Conservation (phyloP, 2,888 invertebrate species). For the Eubasilissa splendida region DNA sequence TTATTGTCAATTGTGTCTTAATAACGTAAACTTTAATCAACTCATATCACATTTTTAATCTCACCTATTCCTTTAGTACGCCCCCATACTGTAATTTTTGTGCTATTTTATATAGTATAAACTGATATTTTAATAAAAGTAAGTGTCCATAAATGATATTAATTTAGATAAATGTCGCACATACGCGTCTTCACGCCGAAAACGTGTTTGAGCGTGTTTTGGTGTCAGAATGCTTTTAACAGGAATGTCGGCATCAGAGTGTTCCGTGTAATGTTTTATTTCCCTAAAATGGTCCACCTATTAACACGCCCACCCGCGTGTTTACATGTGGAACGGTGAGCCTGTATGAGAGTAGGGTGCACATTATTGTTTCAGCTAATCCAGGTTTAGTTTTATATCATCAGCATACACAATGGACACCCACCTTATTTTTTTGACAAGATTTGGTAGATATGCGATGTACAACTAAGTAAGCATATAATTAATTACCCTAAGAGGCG, state of each 20-base stretch:
- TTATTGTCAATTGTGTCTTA: constrained; percentile 10
- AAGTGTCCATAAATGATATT: constrained; percentile 37
- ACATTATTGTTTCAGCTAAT: not conserved
- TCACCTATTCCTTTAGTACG: not conserved
- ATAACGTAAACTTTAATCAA: constrained; percentile 1
- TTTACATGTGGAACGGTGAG: constrained; percentile 26
- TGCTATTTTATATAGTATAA: constrained; percentile 18
- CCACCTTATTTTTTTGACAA: too few relatives aligned
- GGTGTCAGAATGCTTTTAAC: constrained; percentile 34
- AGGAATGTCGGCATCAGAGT: constrained; percentile 42
- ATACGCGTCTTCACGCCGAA: not conserved
- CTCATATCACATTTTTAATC: constrained; percentile 8
- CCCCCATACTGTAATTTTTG: constrained; percentile 22
- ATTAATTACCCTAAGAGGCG: too few relatives aligned
- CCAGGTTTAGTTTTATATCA: too few relatives aligned
- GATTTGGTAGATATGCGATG: too few relatives aligned
- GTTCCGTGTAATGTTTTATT: constrained; percentile 49
- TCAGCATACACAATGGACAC: too few relatives aligned
- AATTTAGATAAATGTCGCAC: constrained; percentile 44
- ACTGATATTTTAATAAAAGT: constrained; percentile 40
- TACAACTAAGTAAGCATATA: too few relatives aligned
- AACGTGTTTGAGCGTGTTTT: constrained; percentile 22
- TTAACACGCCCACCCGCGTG: constrained; percentile 48
- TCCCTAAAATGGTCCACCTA: constrained; percentile 52
- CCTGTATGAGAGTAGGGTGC: constrained; percentile 21